These are phyloP conservation scores for Lophius americanus DNA, from an alignment of 2,797 vertebrate species.

Conservation along the genomic window DNA sequence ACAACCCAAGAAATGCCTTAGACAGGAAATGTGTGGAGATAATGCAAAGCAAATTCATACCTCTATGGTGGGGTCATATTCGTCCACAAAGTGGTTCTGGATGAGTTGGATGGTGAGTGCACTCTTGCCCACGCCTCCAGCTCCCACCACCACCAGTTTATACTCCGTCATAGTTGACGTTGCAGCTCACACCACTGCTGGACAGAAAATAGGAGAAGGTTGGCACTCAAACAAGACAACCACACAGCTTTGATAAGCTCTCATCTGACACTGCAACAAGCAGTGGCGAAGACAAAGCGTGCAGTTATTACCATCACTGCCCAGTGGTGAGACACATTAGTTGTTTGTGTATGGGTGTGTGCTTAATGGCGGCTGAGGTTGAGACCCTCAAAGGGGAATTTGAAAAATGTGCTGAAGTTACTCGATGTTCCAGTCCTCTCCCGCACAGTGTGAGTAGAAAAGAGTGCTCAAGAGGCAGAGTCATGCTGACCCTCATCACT, in stretches of 20 bases:
- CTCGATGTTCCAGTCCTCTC: slow-evolving; percentile 72
- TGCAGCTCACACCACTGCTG: slow-evolving; percentile 53
- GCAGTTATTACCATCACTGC: slow-evolving; percentile 20
- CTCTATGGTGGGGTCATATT: slow-evolving; percentile 99
- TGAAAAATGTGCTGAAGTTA: slow-evolving; percentile 80
- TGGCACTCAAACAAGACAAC: slow-evolving; percentile 10
- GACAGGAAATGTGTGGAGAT: neutral
- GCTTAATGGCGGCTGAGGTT: slow-evolving; percentile 50
- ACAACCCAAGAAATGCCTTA: neutral
- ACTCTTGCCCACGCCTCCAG: slow-evolving; percentile 98
- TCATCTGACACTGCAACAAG: slow-evolving; percentile 8
- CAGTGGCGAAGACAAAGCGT: slow-evolving; percentile 26
- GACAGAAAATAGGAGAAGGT: slow-evolving; percentile 42
- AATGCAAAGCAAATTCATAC: slow-evolving; percentile 72
- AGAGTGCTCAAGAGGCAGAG: neutral
- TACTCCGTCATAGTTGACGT: slow-evolving; percentile 92
- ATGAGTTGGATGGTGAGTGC: slow-evolving; percentile 98
- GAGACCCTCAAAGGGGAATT: slow-evolving; percentile 78
- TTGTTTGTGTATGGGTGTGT: slow-evolving; percentile 24
- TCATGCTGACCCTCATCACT: slow-evolving; percentile 49
- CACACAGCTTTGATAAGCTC: slow-evolving; percentile 10
- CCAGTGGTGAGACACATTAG: slow-evolving; percentile 33
- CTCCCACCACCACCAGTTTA: slow-evolving; percentile 98
- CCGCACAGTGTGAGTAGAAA: slow-evolving; percentile 30
- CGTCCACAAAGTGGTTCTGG: slow-evolving; percentile 99